Base-by-base conservation (phyloP, 2,113 vertebrate species). In the Hypanus sabinus region DNA sequence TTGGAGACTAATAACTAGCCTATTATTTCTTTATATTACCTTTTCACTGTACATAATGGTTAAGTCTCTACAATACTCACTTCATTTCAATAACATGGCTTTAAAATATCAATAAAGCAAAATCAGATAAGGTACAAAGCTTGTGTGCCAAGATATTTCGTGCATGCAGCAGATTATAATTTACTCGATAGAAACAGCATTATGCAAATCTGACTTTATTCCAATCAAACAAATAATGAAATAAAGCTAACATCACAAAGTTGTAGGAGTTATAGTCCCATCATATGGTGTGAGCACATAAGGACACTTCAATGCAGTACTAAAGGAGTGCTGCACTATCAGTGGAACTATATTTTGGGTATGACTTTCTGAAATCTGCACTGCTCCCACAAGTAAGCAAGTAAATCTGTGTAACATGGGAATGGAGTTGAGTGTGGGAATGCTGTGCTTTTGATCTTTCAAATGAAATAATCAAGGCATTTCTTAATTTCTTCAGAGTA, bases 101-200 rank as follows among this genome's bases (percentile, higher is more conserved):
- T 68, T 68, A 62, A 90, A 90, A 90, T 62, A 90, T 90, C 85
- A 68, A 90, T 90, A 68, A 60, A 65, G 57, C 30, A 90, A 90
- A 68, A 65, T 62, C 38, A 85, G 81, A 85, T 85, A 57, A 57
- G 30, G 57, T 27, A 60, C 55, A 24, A 27, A 81, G 14, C 55
- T 30, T 16, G 1, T 57, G 24, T 85, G 81, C 81, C 81, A 85
- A 60, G 46, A 30, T 30, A 65, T 87, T 65, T 90, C 33, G 16
- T 68, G 85, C 85, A 90, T 6, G 30, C n/a, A 33, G 33, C 16
- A n/a, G 27, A 33, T 65, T 65, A 65, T 65, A 90, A 90, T 65
- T 20, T n/a, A 18, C 24, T 30, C 2, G 22, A 60, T 55, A 83
- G 22, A 46, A 85, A 57, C 55, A 85, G 24, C 10, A 60, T 60